Evolutionary conservation across 2,888 invertebrate genomes (phyloP).

Genomic region (Aleiodes leptofemur): DNA sequence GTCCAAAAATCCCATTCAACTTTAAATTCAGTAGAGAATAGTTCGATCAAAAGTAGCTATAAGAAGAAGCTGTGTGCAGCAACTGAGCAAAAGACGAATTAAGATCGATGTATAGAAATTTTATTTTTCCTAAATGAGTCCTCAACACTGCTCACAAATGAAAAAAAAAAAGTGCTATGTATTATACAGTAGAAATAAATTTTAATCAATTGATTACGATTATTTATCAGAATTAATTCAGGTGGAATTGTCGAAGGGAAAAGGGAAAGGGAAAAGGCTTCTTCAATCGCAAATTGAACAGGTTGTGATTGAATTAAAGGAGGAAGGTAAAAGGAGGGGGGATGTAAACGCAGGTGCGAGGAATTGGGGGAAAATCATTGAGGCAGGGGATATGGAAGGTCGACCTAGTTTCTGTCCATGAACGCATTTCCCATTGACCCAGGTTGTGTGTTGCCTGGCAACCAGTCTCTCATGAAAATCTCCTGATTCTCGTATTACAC

Average conservation of each 20-base stretch:
- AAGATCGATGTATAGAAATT: no score
- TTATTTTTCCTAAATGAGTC: no score
- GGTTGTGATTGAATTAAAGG: background rate
- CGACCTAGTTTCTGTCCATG: slow-evolving; percentile 65
- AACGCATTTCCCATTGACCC: slow-evolving; percentile 67
- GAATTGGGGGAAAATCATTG: slow-evolving; percentile 26
- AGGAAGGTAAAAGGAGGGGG: background rate
- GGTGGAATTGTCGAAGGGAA: background rate
- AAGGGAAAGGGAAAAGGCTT: no score
- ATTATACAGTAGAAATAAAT: no score
- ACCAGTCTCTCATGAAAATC: slow-evolving; percentile 63
- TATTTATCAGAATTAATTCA: slow-evolving; percentile 5
- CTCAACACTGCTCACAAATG: no score
- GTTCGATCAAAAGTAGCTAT: no score
- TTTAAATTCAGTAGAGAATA: no score
- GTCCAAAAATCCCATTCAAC: no score
- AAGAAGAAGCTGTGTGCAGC: no score
- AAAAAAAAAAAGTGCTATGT: no score
- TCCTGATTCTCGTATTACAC: slow-evolving; percentile 49
- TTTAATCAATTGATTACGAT: background rate
- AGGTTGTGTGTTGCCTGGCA: slow-evolving; percentile 66
- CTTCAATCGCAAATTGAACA: background rate
- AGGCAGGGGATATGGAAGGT: slow-evolving; percentile 57
- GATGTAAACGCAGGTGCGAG: background rate
- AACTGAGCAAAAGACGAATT: no score